A percentile compares a stretch with the other conserved stretches of the same genome.
Evolutionary conservation across 2,797 vertebrate species (phyloP).

Genomic region (Anabacerthia variegaticeps): DNA sequence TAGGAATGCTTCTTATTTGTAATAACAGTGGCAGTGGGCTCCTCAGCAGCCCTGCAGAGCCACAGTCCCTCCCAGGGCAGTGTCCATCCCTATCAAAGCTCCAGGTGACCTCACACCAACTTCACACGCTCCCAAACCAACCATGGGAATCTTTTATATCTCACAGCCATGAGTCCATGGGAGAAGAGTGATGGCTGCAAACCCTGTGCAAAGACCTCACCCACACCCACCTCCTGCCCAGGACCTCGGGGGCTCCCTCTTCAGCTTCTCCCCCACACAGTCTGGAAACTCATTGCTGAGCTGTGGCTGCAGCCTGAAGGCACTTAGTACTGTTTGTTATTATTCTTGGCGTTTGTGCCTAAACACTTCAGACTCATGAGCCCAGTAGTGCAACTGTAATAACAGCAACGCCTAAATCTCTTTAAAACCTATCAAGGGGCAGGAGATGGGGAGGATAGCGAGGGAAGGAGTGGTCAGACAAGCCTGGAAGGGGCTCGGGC

Average conservation of each 20-base stretch:
- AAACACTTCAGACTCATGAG: neutral
- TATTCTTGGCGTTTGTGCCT: neutral
- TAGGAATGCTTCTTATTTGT: neutral
- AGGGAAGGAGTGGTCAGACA: neutral
- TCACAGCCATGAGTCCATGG: neutral
- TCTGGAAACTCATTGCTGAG: neutral
- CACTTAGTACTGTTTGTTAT: neutral
- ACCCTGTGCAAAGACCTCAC: accelerated
- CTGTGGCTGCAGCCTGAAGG: neutral
- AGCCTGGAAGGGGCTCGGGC: accelerated
- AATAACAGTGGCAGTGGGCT: neutral
- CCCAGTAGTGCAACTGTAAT: neutral
- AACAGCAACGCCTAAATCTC: neutral
- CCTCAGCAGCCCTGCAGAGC: neutral
- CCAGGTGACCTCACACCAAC: neutral
- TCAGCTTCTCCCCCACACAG: neutral
- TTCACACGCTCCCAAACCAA: neutral
- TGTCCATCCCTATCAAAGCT: neutral
- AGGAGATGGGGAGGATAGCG: neutral
- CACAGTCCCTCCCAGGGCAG: neutral
- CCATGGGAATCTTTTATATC: neutral
- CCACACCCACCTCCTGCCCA: neutral
- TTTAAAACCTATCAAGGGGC: neutral
- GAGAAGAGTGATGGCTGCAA: neutral
- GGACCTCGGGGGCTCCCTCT: neutral